Evolutionary conservation across 2,888 invertebrate genomes (phyloP), one percentile per base, ranked within the genome.

Genomic region (Drosophila birchii): DNA sequence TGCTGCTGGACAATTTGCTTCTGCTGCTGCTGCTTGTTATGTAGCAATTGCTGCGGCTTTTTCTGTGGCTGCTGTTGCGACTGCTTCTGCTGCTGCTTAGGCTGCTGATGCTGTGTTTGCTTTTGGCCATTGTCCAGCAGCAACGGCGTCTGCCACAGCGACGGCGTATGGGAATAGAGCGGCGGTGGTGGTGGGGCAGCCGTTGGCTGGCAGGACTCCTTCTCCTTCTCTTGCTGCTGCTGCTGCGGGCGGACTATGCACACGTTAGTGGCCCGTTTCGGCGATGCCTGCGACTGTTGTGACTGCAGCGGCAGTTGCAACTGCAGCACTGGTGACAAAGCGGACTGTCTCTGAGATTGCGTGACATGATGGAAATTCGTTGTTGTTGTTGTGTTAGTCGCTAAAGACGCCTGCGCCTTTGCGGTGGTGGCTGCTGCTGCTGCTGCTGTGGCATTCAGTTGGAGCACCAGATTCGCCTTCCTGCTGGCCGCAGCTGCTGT

Each of bases 71-170:
- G 12, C 12, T 41, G 91, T 78, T 90, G 72, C 49, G 23, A 18
- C 85, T 49, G 60, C 16, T 72, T 63, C n/a, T 60, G 69, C n/a
- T 60, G 69, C n/a, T 71, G 41, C 58, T 74, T 44, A 80, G n/a
- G 78, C 64, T 77, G 78, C 45, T 70, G n/a, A n/a, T n/a, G 80
- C 18, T 69, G 82, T 12, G 71, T 69, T 43, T 82, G 81, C 60
- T 83, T 87, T 53, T 85, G 82, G 38, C 61, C 75, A 49, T 86
- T 80, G 41, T 91, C 91, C 80, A 91, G 79, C 32, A 91, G 78
- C 23, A 91, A 79, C 38, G 91, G 91, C 6, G 91, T 91, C 75
- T 91, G 91, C 91, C 91, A 91, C 81, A 91, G 74, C 54, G 91
- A 91, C 11, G 91, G 90, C 47, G 90, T 91, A 75, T 82, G 90